A percentile compares a stretch with the other conserved stretches of the same genome.
Conservation (phyloP, 1,140 invertebrate genomes). For the Phortica variegata region DNA sequence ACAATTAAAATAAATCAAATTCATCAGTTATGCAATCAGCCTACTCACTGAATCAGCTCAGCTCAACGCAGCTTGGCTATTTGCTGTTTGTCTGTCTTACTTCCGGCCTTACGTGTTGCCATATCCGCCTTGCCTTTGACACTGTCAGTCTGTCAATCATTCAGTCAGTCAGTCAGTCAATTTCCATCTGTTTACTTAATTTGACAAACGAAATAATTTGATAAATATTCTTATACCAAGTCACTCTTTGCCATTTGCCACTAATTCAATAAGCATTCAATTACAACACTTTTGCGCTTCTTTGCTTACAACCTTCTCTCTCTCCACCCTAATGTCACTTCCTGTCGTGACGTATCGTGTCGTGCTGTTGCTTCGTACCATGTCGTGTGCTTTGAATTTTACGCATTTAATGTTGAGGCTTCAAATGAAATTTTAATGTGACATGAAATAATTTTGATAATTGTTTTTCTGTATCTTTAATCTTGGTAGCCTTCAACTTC, state of each 20-base stretch:
- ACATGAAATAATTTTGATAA: constrained; percentile 30
- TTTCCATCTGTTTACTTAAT: constrained; percentile 55
- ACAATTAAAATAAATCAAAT: too few relatives aligned
- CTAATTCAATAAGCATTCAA: constrained; percentile 54
- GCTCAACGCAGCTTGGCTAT: too few relatives aligned
- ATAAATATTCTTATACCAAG: constrained; percentile 35
- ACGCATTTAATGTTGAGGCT: constrained; percentile 15
- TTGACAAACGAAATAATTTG: constrained; percentile 54
- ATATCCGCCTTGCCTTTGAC: too few relatives aligned
- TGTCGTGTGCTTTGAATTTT: constrained; percentile 33
- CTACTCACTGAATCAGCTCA: too few relatives aligned
- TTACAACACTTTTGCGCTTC: constrained; percentile 28
- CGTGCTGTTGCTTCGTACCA: background rate
- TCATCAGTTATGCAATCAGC: too few relatives aligned
- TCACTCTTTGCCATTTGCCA: constrained; percentile 20
- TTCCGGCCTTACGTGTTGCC: too few relatives aligned
- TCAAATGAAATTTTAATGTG: constrained; percentile 42
- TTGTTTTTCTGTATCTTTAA: constrained; percentile 27
- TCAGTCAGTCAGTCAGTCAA: too few relatives aligned
- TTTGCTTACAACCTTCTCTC: background rate
- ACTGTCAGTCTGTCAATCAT: too few relatives aligned
- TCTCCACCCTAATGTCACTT: too few relatives aligned
- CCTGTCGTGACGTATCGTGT: too few relatives aligned
- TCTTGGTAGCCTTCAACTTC: too few relatives aligned
- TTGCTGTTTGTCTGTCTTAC: too few relatives aligned